Percentiles rank a stretch among this genome's conserved stretches.
phyloP scores from a whole-genome alignment of 2,888 invertebrate genomes.

The Conops quadrifasciatus region DNA sequence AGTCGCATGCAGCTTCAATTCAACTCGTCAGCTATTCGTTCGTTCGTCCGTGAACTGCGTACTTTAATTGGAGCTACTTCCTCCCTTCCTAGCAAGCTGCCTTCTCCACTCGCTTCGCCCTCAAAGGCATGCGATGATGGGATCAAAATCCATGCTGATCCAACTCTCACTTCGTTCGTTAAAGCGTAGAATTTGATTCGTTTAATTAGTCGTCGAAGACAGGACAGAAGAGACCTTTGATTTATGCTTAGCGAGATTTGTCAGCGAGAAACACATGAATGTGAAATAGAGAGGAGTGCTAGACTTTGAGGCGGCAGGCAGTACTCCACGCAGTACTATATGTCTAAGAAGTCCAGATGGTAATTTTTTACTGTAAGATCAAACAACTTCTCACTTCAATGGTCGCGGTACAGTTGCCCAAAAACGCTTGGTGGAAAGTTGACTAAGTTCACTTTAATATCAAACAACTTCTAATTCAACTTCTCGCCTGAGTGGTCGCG shows the following conservation, averaged over 20 bases:
- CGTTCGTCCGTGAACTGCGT: conserved; percentile 21
- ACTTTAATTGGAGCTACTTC: conserved; percentile 31
- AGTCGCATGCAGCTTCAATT: neutral
- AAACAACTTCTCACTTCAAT: no score
- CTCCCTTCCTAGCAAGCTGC: neutral
- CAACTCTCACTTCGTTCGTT: neutral
- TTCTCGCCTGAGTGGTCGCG: no score
- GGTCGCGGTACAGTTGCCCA: neutral
- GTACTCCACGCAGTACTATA: neutral
- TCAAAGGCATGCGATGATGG: conserved; percentile 3
- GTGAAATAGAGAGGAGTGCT: conserved; percentile 19
- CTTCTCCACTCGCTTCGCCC: neutral
- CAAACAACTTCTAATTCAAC: no score
- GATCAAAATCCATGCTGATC: neutral
- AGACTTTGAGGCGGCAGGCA: neutral
- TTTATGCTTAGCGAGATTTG: conserved; percentile 26
- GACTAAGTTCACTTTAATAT: no score
- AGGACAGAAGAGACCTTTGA: conserved; percentile 23
- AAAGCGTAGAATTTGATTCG: conserved; percentile 33
- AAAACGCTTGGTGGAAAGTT: no score
- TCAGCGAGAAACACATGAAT: conserved; percentile 30
- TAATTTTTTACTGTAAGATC: neutral
- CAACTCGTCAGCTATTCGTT: conserved; percentile 25
- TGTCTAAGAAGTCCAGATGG: neutral
- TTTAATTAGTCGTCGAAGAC: conserved; percentile 28